Evolutionary conservation across 1,140 invertebrate species (phyloP).

Genomic region (Telenomus remus): DNA sequence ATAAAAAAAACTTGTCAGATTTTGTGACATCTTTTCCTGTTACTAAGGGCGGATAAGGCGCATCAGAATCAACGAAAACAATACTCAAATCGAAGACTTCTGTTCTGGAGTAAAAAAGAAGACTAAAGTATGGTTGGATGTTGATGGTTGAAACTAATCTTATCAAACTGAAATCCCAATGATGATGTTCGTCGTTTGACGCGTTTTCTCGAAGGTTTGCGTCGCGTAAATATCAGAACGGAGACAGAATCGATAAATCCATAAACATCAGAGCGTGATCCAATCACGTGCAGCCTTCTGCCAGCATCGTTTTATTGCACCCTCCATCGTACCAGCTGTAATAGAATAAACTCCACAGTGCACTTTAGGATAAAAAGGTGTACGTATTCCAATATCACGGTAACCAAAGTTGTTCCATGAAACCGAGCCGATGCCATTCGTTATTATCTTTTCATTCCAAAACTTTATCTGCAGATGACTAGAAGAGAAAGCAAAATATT

Average conservation of each 20-base stretch:
- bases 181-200: slow-evolving; percentile 39
- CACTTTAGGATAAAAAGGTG: slow-evolving; percentile 22
- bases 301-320: slow-evolving; percentile 55
- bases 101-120: too few relatives aligned
- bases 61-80: too few relatives aligned
- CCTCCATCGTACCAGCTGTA: slow-evolving; percentile 39
- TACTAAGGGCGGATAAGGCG: too few relatives aligned
- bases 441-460: slow-evolving; percentile 26
- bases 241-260: slow-evolving; percentile 59
- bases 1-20: too few relatives aligned
- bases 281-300: slow-evolving; percentile 56
- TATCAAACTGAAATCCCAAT: slow-evolving; percentile 38
- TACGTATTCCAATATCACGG: slow-evolving; percentile 26
- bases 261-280: slow-evolving; percentile 57
- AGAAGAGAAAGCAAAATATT: too few relatives aligned
- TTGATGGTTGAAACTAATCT: slow-evolving; percentile 18
- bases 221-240: slow-evolving; percentile 53
- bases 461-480: too few relatives aligned
- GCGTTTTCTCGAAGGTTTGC: slow-evolving; percentile 50
- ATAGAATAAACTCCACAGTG: slow-evolving; percentile 53
- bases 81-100: too few relatives aligned
- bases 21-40: too few relatives aligned
- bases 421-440: slow-evolving; percentile 28
- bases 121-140: too few relatives aligned
- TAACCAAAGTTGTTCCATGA: slow-evolving; percentile 41